A percentile compares a stretch with the other conserved stretches of the same genome.
Conservation (phyloP, 2,113 vertebrate genomes). For the Centropristis striata region DNA sequence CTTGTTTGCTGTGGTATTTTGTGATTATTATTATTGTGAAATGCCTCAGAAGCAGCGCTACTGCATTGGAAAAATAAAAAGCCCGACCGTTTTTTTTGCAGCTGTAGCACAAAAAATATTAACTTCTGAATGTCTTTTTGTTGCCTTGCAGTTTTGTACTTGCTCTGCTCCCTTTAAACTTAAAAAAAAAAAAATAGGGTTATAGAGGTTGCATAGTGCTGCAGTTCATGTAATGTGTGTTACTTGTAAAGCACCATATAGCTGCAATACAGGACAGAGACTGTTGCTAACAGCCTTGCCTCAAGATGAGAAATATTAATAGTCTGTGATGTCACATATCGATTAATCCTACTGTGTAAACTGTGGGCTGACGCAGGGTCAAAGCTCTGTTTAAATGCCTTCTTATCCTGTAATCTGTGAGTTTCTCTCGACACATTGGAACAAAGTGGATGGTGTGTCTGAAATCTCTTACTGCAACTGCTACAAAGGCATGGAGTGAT, state of each 20-base stretch:
- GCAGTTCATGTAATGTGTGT: constrained; percentile 63
- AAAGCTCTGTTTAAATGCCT: constrained; percentile 44
- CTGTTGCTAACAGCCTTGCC: constrained; percentile 79
- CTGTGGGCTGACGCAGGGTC: constrained; percentile 54
- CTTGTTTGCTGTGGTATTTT: constrained; percentile 63
- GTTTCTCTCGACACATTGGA: constrained; percentile 40
- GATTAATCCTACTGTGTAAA: constrained; percentile 52
- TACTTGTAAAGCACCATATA: constrained; percentile 67
- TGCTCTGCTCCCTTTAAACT: constrained; percentile 70
- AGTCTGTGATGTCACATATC: constrained; percentile 69
- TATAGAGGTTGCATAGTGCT: constrained; percentile 57
- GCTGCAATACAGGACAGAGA: constrained; percentile 82
- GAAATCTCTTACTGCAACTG: constrained; percentile 12
- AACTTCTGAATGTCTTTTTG: constrained; percentile 77
- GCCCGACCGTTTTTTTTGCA: constrained; percentile 4
- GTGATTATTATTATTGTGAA: constrained; percentile 64
- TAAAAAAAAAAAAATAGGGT: constrained; percentile 59
- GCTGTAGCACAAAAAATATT: constrained; percentile 71
- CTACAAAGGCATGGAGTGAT: constrained; percentile 24
- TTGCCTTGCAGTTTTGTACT: constrained; percentile 77
- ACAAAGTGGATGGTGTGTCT: constrained; percentile 24
- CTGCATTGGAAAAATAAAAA: constrained; percentile 18
- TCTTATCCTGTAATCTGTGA: constrained; percentile 53
- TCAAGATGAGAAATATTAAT: constrained; percentile 59
- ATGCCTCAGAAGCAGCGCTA: constrained; percentile 52